Percentiles rank a stretch among this genome's conserved stretches.
Evolutionary conservation across 2,113 vertebrate species (phyloP).

Genomic region (Bos javanicus): DNA sequence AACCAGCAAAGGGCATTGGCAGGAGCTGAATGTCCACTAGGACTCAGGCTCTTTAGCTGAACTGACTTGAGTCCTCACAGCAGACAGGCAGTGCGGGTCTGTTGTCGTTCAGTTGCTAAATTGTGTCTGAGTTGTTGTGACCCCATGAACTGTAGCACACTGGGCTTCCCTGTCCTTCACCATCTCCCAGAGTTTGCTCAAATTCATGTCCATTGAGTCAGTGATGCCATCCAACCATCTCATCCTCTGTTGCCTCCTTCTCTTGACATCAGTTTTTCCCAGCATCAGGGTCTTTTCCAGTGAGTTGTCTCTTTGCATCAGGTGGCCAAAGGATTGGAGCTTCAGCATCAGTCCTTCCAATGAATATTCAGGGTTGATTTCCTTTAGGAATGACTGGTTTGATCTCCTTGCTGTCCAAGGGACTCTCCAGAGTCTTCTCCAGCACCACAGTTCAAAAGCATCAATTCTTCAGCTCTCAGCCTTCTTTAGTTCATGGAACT

Average conservation of each 20-base stretch:
- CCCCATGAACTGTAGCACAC: background rate
- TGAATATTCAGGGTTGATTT: background rate
- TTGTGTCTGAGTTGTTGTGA: background rate
- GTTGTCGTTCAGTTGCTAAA: background rate
- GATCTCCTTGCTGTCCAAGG: background rate
- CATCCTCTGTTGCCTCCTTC: background rate
- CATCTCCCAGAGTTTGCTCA: background rate
- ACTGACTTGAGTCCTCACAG: background rate
- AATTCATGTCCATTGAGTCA: background rate
- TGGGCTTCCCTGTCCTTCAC: background rate
- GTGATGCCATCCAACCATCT: background rate
- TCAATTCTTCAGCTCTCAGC: background rate
- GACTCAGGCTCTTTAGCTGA: background rate
- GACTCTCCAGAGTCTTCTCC: background rate
- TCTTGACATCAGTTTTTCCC: background rate
- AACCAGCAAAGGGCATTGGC: background rate
- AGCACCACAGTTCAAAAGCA: background rate
- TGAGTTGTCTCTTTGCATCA: background rate
- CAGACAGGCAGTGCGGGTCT: background rate
- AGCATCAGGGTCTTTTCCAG: background rate
- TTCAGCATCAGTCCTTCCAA: background rate
- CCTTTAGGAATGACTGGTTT: background rate
- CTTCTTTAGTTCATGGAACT: background rate
- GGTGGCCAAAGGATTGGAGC: background rate
- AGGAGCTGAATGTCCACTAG: fast-evolving